Conservation (phyloP, 2,113 vertebrate species). For the Maccullochella peelii region DNA sequence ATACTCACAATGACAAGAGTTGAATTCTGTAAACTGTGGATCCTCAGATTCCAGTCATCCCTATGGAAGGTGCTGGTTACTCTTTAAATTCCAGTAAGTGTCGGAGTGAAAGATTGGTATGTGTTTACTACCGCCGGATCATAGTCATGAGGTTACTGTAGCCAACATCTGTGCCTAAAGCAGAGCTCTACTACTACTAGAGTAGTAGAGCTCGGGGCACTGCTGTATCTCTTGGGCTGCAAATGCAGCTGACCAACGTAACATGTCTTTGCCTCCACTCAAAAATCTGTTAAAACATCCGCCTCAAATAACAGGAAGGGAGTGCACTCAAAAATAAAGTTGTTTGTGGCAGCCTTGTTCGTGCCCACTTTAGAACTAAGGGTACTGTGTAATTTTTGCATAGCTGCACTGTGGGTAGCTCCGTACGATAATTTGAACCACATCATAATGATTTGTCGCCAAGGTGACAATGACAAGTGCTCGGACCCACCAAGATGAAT, state of each 20-base stretch:
- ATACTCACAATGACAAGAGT: not conserved
- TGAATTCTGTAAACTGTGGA: not conserved
- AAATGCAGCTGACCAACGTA: constrained; percentile 65
- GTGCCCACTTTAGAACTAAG: constrained; percentile 64
- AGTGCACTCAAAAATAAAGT: constrained; percentile 80
- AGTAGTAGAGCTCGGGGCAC: constrained; percentile 34
- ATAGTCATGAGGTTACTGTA: constrained; percentile 47
- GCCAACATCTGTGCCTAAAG: constrained; percentile 36
- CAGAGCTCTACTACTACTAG: too few relatives aligned
- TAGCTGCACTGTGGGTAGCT: constrained; percentile 40
- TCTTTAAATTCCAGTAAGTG: constrained; percentile 43
- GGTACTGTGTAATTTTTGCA: constrained; percentile 67
- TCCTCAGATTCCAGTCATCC: constrained; percentile 1
- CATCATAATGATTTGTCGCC: constrained; percentile 44
- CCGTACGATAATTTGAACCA: constrained; percentile 32
- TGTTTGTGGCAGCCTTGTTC: constrained; percentile 77
- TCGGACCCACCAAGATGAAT: constrained; percentile 44
- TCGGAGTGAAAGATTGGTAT: constrained; percentile 32
- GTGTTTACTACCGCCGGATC: constrained; percentile 62
- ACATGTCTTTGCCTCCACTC: constrained; percentile 68
- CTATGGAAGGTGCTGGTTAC: constrained; percentile 13
- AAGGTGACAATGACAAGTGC: constrained; percentile 53
- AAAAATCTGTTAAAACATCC: constrained; percentile 78
- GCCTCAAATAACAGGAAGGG: constrained; percentile 84
- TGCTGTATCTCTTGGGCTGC: constrained; percentile 49